A percentile compares a stretch with the other conserved stretches of the same genome.
phyloP scores from a whole-genome alignment of 2,888 invertebrate species.

The Synanthedon formicaeformis region DNA sequence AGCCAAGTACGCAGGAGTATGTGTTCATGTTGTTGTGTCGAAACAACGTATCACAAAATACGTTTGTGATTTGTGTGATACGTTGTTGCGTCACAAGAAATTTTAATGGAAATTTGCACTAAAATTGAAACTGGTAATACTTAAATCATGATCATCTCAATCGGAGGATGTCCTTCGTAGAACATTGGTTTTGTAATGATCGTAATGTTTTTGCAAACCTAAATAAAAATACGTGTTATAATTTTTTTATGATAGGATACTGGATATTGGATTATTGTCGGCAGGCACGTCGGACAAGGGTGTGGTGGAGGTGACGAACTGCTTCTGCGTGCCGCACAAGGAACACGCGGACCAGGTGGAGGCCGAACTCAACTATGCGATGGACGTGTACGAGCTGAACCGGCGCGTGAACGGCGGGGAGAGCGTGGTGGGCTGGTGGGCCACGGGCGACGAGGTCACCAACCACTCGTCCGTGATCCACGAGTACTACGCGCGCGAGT shows the following conservation, averaged over 20 bases:
- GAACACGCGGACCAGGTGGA: conserved; percentile 98
- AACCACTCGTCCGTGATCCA: conserved; percentile 97
- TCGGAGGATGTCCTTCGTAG: too few species aligned
- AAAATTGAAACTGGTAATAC: too few species aligned
- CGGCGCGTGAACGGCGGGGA: conserved; percentile 93
- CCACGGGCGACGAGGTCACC: conserved; percentile 96
- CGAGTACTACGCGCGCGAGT: conserved; percentile 96
- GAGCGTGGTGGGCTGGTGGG: conserved; percentile 98
- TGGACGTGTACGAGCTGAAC: conserved; percentile 95
- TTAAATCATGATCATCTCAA: too few species aligned
- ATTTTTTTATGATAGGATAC: conserved; percentile 8
- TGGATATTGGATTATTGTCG: neutral
- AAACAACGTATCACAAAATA: too few species aligned
- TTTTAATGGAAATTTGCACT: too few species aligned
- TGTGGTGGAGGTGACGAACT: conserved; percentile 96
- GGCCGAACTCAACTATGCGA: conserved; percentile 95
- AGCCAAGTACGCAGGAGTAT: too few species aligned
- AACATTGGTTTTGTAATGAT: too few species aligned
- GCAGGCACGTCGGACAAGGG: conserved; percentile 90
- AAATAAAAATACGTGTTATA: neutral
- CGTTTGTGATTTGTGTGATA: too few species aligned
- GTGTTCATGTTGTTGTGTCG: too few species aligned
- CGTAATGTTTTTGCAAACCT: too few species aligned
- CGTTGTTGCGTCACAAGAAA: too few species aligned
- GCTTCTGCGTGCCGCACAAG: conserved; percentile 99